Base-by-base conservation (phyloP, 2,797 vertebrate species). In the Oceanodroma leucorhoa region DNA sequence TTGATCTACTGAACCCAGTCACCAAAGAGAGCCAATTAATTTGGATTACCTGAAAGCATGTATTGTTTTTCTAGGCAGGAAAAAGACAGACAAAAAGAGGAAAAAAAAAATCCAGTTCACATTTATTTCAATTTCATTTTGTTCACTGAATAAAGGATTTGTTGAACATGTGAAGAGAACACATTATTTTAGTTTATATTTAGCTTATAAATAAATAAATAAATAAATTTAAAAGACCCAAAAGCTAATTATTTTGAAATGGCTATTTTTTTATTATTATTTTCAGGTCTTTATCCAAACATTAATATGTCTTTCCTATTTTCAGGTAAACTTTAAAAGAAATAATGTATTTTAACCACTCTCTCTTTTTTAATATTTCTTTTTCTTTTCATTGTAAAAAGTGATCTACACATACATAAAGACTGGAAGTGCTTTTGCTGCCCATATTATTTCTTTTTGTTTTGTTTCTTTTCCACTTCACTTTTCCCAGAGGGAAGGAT, bases 151-250 rank as follows among this genome's bases (percentile, higher is more conserved):
- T 29, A 76, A 78, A 57, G 10, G 2, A 8, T 60, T 62, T 86
- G 2, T 34, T 51, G 15, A 73, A 18, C 5, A 58, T 18, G 2
- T 26, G 2, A 84, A 51, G 4, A 60, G 27, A 69, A 21, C 3
- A 6, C 4, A 2, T 6, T 53, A 1, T 12, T 29, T 66, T 51
- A 45, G 6, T 69, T 64, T 40, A 12, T 34, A 51, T 67, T 66
- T 65, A 30, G 0, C 29, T 23, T 64, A 51, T 82, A 88, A 57
- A 11, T 14, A 43, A 40, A 17, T 5, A 14, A 69, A n/a, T 43
- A 61, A 19, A 46, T 9, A 8, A 5, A 13, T 3, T 16, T 3
- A 3, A 17, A 75, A 48, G 4, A 9, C 1, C 1, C 15, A 16
- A 70, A 43, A 50, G 2, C 1, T 60, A 40, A 40, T 32, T 76